Percentiles rank a stretch among this genome's conserved stretches.
These are phyloP conservation scores for Parapristionchus giblindavisi DNA, from an alignment of 2,888 invertebrate genomes.

Conservation along the genomic window DNA sequence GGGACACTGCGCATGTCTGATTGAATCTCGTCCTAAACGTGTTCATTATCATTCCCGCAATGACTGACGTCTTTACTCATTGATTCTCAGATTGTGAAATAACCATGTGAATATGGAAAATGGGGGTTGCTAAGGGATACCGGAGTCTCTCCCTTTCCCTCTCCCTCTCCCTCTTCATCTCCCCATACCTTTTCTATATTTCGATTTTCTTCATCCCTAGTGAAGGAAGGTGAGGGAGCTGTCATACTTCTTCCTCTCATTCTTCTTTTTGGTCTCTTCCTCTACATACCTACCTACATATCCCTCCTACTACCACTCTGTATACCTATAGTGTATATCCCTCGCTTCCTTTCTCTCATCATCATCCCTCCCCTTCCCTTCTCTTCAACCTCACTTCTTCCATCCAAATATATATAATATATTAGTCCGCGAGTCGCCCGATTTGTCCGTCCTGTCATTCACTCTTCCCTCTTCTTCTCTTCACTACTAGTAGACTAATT, in stretches of 20 bases:
- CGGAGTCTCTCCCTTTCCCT: slow-evolving; percentile 10
- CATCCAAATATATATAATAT: too few relatives aligned
- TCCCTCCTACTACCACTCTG: not conserved
- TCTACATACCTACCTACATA: not conserved
- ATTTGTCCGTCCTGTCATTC: too few relatives aligned
- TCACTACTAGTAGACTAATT: not conserved
- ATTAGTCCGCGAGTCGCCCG: too few relatives aligned
- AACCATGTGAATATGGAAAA: too few relatives aligned
- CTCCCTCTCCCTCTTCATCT: not conserved
- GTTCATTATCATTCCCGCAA: not conserved
- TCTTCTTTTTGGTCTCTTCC: not conserved
- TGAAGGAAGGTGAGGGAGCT: too few relatives aligned
- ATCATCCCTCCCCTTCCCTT: too few relatives aligned
- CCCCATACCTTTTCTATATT: not conserved
- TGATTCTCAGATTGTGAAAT: too few relatives aligned
- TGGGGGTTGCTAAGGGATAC: too few relatives aligned
- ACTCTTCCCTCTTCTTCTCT: not conserved
- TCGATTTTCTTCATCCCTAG: not conserved
- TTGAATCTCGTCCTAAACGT: not conserved
- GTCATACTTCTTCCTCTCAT: not conserved
- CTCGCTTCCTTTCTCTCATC: too few relatives aligned
- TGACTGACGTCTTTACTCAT: not conserved
- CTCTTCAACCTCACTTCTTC: too few relatives aligned
- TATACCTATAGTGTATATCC: not conserved
- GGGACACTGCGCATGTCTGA: too few relatives aligned